Evolutionary conservation across 2,888 invertebrate species (phyloP).

Genomic region (Drosophila anceps): DNA sequence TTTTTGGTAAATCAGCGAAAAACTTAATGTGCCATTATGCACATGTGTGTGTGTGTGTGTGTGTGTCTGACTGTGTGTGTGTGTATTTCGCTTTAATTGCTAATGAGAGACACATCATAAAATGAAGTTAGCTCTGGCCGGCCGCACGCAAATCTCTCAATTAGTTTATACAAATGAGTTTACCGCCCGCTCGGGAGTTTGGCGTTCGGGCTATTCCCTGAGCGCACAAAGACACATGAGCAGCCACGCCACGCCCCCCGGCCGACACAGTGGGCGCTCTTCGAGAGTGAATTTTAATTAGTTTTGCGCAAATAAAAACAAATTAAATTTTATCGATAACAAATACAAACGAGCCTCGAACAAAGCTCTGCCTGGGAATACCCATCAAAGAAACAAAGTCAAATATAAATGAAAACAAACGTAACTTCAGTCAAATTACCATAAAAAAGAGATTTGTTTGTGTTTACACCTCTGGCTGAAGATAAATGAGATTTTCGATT

Average conservation of each 20-base stretch:
- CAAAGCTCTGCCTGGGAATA: slow-evolving; percentile 13
- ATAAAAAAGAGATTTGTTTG: slow-evolving; percentile 83
- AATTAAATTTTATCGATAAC: slow-evolving; percentile 75
- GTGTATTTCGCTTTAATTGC: slow-evolving; percentile 62
- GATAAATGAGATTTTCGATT: slow-evolving; percentile 69
- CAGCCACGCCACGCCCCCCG: slow-evolving; percentile 19
- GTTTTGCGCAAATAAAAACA: slow-evolving; percentile 37
- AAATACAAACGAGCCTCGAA: slow-evolving; percentile 32
- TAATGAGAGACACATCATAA: slow-evolving; percentile 77
- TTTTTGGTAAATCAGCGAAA: slow-evolving; percentile 52
- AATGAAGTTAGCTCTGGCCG: slow-evolving; percentile 35
- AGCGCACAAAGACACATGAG: slow-evolving; percentile 6
- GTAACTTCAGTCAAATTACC: slow-evolving; percentile 74
- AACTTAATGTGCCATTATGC: slow-evolving; percentile 51
- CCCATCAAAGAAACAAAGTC: slow-evolving; percentile 25
- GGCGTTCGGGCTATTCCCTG: slow-evolving; percentile 42
- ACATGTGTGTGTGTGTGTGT: slow-evolving; percentile 6
- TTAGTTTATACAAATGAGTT: slow-evolving; percentile 78
- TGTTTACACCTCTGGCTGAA: slow-evolving; percentile 65
- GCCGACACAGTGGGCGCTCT: neutral
- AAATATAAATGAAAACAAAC: slow-evolving; percentile 50
- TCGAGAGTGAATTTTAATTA: slow-evolving; percentile 41
- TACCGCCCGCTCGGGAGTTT: slow-evolving; percentile 72
- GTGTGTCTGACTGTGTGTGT: neutral
- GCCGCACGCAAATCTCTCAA: slow-evolving; percentile 70